Conservation (phyloP, 1,140 invertebrate genomes). For the Leptinotarsa undecemlineata region DNA sequence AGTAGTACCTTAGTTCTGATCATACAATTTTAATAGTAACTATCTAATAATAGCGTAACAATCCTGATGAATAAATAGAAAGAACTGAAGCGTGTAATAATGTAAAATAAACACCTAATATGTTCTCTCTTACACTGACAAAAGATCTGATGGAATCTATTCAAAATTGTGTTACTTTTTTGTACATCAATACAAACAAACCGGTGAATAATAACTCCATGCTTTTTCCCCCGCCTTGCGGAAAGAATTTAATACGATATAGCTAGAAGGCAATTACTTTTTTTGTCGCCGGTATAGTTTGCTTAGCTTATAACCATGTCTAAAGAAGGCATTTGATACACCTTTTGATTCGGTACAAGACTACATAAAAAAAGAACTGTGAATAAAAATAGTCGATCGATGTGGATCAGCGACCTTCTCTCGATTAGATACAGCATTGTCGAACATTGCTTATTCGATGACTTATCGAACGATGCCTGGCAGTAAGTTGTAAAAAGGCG, state of each 20-base stretch:
- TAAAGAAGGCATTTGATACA: constrained; percentile 18
- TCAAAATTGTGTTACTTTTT: not conserved
- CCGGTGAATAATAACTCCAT: constrained; percentile 15
- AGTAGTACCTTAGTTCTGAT: too few species aligned
- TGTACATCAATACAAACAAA: constrained; percentile 12
- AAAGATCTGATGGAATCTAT: not conserved
- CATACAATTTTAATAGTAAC: too few species aligned
- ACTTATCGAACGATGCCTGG: not conserved
- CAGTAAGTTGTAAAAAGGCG: too few species aligned
- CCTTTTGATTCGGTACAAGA: constrained; percentile 17
- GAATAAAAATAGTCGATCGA: constrained; percentile 15
- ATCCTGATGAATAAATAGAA: too few species aligned
- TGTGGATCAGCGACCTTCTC: constrained; percentile 12
- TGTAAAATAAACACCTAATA: too few species aligned
- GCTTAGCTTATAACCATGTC: constrained; percentile 22
- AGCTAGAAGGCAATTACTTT: constrained; percentile 13
- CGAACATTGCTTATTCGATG: constrained; percentile 7
- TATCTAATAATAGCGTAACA: too few species aligned
- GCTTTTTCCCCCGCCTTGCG: not conserved
- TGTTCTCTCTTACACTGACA: too few species aligned
- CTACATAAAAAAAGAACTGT: not conserved
- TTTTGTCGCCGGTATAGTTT: constrained; percentile 17
- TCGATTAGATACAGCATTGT: constrained; percentile 8
- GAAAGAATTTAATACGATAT: constrained; percentile 5
- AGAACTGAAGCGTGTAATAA: too few species aligned